phyloP scores from a whole-genome alignment of 2,888 invertebrate species.

The Lottia scabra region DNA sequence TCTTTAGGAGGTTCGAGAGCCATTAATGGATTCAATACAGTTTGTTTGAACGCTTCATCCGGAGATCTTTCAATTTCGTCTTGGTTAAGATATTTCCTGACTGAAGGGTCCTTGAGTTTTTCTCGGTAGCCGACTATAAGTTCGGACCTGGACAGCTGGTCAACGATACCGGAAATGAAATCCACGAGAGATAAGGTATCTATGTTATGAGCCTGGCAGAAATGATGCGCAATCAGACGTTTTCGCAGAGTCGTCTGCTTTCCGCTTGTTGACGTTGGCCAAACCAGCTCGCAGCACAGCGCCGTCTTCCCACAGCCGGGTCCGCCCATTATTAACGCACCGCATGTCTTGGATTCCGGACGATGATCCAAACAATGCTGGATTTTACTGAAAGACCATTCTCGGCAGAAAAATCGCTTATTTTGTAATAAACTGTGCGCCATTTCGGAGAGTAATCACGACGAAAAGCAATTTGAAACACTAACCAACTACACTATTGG shows the following conservation, averaged over 20 bases:
- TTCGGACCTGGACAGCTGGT: slow-evolving; percentile 76
- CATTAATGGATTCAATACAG: slow-evolving; percentile 86
- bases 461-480: not conserved
- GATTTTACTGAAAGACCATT: slow-evolving; percentile 96
- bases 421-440: slow-evolving; percentile 60
- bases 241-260: slow-evolving; percentile 76
- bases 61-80: slow-evolving; percentile 87
- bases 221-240: slow-evolving; percentile 87
- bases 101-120: slow-evolving; percentile 78
- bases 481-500: too few species aligned
- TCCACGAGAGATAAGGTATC: slow-evolving; percentile 83
- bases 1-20: slow-evolving; percentile 83
- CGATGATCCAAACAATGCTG: slow-evolving; percentile 91
- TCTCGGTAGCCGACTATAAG: slow-evolving; percentile 56
- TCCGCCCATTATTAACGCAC: slow-evolving; percentile 89
- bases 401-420: slow-evolving; percentile 83
- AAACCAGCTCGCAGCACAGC: slow-evolving; percentile 66
- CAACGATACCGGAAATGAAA: slow-evolving; percentile 75
- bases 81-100: slow-evolving; percentile 77
- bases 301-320: slow-evolving; percentile 93
- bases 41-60: slow-evolving; percentile 91
- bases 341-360: slow-evolving; percentile 80
- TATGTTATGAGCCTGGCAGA: slow-evolving; percentile 74
- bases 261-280: slow-evolving; percentile 78
- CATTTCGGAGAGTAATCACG: slow-evolving; percentile 42